Evolutionary conservation across 2,113 vertebrate species (phyloP).

Genomic region (Saccopteryx leptura): DNA sequence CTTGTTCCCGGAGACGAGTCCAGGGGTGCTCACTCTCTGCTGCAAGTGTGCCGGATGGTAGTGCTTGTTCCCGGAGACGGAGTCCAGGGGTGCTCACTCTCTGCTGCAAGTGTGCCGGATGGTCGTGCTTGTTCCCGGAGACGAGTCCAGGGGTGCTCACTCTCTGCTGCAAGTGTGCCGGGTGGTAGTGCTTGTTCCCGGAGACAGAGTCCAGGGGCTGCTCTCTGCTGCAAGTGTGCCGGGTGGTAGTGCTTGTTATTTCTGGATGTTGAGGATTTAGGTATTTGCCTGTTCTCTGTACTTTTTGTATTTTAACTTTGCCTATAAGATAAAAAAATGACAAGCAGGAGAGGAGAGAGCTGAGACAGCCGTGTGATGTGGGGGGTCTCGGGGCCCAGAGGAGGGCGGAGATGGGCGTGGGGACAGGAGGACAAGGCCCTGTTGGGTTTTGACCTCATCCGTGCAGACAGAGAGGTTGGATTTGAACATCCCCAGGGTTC

Average conservation of each 20-base stretch:
- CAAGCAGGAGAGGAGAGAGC: background rate
- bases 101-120: background rate
- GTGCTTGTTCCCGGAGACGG: background rate
- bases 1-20: too few species aligned
- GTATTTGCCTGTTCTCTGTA: background rate
- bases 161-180: background rate
- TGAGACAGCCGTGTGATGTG: background rate
- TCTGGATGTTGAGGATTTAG: background rate
- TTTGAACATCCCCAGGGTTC: background rate
- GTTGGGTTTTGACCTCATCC: background rate
- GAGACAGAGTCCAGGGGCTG: too few species aligned
- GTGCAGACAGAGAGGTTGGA: background rate
- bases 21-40: background rate
- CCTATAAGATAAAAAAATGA: background rate
- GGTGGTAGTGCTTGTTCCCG: background rate
- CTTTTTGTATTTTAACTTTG: background rate
- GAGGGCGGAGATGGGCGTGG: too few species aligned
- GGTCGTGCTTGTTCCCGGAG: background rate
- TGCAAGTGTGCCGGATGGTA: background rate
- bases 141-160: too few species aligned
- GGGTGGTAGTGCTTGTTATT: background rate
- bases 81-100: background rate
- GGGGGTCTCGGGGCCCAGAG: background rate
- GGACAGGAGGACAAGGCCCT: background rate
- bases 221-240: background rate